phyloP scores from a whole-genome alignment of 2,888 invertebrate species.

The Oasisia sp. region DNA sequence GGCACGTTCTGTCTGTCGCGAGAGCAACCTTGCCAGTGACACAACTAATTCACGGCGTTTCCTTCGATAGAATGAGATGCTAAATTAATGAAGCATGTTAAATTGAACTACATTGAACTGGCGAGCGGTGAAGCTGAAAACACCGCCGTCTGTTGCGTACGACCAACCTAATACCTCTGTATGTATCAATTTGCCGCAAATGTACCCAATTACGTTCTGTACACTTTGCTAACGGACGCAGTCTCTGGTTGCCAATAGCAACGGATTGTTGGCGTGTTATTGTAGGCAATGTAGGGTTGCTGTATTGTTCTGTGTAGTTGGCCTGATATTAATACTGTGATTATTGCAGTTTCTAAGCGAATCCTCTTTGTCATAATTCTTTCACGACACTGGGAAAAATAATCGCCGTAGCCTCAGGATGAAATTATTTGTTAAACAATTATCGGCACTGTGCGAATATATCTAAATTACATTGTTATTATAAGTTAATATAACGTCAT shows the following conservation, averaged over 20 bases:
- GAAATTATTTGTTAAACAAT: neutral
- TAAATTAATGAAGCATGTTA: neutral
- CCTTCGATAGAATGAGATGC: neutral
- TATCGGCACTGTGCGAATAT: neutral
- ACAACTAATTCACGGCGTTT: neutral
- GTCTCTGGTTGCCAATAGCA: neutral
- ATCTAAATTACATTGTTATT: too few species aligned
- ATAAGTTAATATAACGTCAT: too few species aligned
- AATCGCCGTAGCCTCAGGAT: neutral
- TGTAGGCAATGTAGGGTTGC: neutral
- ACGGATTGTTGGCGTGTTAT: neutral
- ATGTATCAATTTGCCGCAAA: neutral
- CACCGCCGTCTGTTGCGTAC: neutral
- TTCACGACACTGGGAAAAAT: neutral
- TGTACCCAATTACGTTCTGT: neutral
- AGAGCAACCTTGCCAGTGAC: neutral
- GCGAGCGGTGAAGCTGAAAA: neutral
- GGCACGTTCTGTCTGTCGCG: neutral
- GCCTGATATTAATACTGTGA: neutral
- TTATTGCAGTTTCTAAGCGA: neutral
- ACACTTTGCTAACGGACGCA: neutral
- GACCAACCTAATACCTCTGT: neutral
- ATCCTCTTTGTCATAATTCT: neutral
- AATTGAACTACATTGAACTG: neutral
- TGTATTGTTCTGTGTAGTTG: neutral